phyloP scores from a whole-genome alignment of 2,113 vertebrate species.

The Pithys albifrons region DNA sequence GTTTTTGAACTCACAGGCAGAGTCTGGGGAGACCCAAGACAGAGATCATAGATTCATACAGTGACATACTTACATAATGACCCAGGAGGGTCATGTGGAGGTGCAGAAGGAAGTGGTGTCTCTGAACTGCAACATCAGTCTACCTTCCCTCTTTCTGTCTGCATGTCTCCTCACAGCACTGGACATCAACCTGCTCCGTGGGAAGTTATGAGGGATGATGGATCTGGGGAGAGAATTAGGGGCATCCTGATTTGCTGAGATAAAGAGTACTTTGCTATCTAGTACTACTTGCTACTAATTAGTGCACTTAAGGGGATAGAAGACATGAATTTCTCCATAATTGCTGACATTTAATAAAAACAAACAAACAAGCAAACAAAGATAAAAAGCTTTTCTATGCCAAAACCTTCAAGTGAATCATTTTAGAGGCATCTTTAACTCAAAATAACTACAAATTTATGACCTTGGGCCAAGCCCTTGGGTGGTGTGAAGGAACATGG shows the following conservation, averaged over 20 bases:
- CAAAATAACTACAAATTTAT: neutral
- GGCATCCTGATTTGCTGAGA: neutral
- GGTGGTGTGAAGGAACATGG: neutral
- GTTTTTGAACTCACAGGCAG: neutral
- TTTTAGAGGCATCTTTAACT: neutral
- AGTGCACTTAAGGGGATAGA: neutral
- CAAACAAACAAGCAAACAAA: neutral
- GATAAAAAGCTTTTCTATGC: neutral
- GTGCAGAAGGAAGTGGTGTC: too few relatives aligned
- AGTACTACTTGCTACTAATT: neutral
- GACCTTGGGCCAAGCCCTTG: neutral
- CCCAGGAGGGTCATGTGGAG: neutral
- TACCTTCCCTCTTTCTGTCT: too few relatives aligned
- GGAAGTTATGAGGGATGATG: neutral
- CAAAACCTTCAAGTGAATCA: neutral
- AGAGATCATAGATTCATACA: neutral
- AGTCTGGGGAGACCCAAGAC: neutral
- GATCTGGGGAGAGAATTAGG: neutral
- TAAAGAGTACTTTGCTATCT: neutral
- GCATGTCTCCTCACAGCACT: too few relatives aligned
- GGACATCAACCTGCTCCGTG: too few relatives aligned
- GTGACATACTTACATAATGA: neutral
- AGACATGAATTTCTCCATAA: neutral
- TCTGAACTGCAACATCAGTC: too few relatives aligned
- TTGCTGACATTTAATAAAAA: neutral